Conservation (phyloP, 1,140 invertebrate genomes). For the Drosophila simulans region DNA sequence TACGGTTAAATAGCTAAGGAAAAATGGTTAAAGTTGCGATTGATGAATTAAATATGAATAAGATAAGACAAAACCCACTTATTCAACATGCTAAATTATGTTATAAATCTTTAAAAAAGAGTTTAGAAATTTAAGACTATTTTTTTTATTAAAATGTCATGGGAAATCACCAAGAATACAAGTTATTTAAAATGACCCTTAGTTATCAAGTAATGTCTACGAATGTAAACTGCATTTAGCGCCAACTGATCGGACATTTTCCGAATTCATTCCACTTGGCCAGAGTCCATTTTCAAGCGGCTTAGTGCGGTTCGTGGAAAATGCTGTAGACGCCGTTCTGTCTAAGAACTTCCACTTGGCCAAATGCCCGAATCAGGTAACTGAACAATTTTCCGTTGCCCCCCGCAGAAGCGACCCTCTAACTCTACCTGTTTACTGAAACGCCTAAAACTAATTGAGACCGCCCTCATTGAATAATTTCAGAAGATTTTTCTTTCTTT, state of each 20-base stretch:
- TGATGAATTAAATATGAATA: neutral
- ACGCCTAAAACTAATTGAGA: conserved; percentile 81
- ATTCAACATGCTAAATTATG: too few relatives aligned
- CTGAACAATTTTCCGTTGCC: conserved; percentile 21
- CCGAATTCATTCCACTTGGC: conserved; percentile 12
- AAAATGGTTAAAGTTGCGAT: neutral
- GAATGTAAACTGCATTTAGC: conserved; percentile 40
- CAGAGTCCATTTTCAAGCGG: conserved; percentile 11
- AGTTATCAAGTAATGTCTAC: conserved; percentile 1
- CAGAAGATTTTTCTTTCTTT: conserved; percentile 55
- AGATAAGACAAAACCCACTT: too few relatives aligned
- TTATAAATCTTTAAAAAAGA: too few relatives aligned
- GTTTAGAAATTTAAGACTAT: too few relatives aligned
- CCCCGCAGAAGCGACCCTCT: conserved; percentile 17
- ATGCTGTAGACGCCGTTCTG: conserved; percentile 47
- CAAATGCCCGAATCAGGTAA: conserved; percentile 63
- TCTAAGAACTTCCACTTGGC: conserved; percentile 74
- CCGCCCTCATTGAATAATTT: conserved; percentile 83
- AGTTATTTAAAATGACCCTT: too few relatives aligned
- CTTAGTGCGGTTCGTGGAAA: conserved; percentile 73
- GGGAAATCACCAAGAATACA: too few relatives aligned
- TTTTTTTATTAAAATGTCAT: too few relatives aligned
- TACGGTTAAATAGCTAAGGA: neutral
- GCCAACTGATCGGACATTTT: conserved; percentile 18
- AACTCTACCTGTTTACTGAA: conserved; percentile 58